phyloP scores from a whole-genome alignment of 2,888 invertebrate species.

The Ryuthela nishihirai region DNA sequence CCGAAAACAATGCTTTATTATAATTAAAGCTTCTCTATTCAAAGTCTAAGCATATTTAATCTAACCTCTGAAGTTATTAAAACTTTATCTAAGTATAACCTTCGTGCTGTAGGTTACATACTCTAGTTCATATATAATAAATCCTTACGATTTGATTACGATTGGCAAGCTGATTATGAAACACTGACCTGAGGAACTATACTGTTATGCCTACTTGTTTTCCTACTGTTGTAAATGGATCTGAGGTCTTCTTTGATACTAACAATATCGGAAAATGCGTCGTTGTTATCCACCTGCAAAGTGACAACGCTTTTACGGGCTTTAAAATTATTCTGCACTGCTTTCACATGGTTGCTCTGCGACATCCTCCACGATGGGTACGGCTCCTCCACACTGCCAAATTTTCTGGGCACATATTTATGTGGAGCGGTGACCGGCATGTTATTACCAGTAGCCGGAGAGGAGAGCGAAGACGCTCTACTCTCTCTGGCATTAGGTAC shows the following conservation, averaged over 20 bases:
- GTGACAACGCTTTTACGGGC: conserved; percentile 7
- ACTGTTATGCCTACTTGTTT: conserved; percentile 26
- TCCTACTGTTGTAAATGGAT: background rate
- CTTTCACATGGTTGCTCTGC: no score
- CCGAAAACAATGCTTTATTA: no score
- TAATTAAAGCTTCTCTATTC: no score
- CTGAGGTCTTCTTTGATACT: conserved; percentile 11
- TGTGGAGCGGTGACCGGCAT: background rate
- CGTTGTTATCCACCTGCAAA: conserved; percentile 1
- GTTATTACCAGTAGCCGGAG: background rate
- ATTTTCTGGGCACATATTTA: background rate
- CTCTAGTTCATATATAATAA: no score
- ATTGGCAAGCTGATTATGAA: no score
- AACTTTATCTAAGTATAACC: no score
- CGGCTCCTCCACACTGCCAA: conserved; percentile 7
- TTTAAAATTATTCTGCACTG: no score
- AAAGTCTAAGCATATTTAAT: no score
- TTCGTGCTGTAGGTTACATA: no score
- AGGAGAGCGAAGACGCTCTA: no score
- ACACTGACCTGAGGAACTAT: conserved; percentile 29
- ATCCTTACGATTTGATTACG: no score
- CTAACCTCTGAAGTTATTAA: no score
- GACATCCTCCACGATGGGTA: background rate
- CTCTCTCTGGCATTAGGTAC: background rate
- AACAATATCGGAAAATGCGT: background rate